A percentile compares a stretch with the other conserved stretches of the same genome.
phyloP scores from a whole-genome alignment of 2,113 vertebrate genomes.

The Gymnarchus niloticus region DNA sequence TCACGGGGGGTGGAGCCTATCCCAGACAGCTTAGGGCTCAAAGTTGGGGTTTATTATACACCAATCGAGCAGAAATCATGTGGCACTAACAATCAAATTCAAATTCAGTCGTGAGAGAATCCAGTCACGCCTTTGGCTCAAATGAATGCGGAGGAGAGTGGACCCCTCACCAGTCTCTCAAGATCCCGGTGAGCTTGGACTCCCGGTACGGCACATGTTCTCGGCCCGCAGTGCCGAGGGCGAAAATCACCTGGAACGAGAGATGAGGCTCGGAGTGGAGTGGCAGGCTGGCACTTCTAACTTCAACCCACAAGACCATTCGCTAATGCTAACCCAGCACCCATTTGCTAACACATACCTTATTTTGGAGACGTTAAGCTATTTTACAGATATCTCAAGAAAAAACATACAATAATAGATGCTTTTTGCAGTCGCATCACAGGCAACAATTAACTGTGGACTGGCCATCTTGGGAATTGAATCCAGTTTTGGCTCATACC shows the following conservation, averaged over 20 bases:
- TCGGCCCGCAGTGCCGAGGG: constrained; percentile 37
- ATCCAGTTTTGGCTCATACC: not conserved
- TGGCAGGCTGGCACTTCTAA: not conserved
- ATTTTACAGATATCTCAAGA: not conserved
- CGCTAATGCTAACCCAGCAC: not conserved
- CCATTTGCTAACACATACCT: not conserved
- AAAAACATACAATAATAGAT: not conserved
- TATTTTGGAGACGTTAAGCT: not conserved
- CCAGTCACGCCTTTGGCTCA: not conserved
- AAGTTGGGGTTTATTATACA: not conserved
- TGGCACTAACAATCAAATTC: not conserved
- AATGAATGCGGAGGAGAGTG: not conserved
- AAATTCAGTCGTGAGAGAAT: too few relatives aligned
- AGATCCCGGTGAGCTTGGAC: constrained; percentile 48
- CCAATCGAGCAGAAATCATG: not conserved
- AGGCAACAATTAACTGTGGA: not conserved
- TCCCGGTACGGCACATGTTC: constrained; percentile 51
- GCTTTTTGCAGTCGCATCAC: not conserved
- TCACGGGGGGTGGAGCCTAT: too few relatives aligned
- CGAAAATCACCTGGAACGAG: constrained; percentile 47
- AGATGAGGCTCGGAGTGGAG: not conserved
- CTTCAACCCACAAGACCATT: not conserved
- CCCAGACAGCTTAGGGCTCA: too few relatives aligned
- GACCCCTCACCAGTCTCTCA: constrained; percentile 47
- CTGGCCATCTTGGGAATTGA: not conserved